phyloP scores from a whole-genome alignment of 2,888 invertebrate genomes.

The Lissocephala sabroskyi region DNA sequence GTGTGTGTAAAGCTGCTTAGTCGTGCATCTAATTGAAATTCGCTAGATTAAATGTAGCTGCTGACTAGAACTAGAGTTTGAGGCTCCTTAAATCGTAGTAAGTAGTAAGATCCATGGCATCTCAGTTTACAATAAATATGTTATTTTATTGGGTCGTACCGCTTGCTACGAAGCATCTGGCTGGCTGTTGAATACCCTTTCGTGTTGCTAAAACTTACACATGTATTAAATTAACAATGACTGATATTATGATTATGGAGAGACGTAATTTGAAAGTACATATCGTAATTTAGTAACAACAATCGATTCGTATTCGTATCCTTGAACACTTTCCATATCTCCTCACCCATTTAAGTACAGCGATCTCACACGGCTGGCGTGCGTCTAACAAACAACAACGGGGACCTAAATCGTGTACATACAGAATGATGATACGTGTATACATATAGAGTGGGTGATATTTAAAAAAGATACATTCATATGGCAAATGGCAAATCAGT shows the following conservation, averaged over 20 bases:
- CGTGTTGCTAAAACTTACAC: constrained; percentile 43
- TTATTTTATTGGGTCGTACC: constrained; percentile 9
- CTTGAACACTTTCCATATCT: neutral
- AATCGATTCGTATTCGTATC: constrained; percentile 4
- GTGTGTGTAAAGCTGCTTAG: neutral
- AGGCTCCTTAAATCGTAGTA: constrained; percentile 10
- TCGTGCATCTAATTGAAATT: neutral
- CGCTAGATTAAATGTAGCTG: constrained; percentile 21
- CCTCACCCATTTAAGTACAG: constrained; percentile 44
- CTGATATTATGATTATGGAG: constrained; percentile 43
- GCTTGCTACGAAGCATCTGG: too few species aligned
- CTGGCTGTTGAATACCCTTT: neutral
- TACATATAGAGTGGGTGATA: constrained; percentile 28
- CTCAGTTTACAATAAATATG: constrained; percentile 5
- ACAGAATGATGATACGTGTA: constrained; percentile 24
- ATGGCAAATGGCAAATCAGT: constrained; percentile 18
- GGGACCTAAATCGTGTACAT: constrained; percentile 30
- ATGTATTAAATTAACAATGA: constrained; percentile 60
- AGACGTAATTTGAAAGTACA: constrained; percentile 27
- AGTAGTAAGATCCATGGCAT: constrained; percentile 7
- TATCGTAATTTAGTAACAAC: constrained; percentile 15
- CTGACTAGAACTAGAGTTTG: constrained; percentile 39
- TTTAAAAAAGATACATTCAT: constrained; percentile 4
- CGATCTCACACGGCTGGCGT: constrained; percentile 3
- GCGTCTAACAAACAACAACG: constrained; percentile 52